A percentile compares a stretch with the other conserved stretches of the same genome.
These are phyloP conservation scores for Pogoniulus pusillus DNA, from an alignment of 2,797 vertebrate genomes.

Conservation along the genomic window DNA sequence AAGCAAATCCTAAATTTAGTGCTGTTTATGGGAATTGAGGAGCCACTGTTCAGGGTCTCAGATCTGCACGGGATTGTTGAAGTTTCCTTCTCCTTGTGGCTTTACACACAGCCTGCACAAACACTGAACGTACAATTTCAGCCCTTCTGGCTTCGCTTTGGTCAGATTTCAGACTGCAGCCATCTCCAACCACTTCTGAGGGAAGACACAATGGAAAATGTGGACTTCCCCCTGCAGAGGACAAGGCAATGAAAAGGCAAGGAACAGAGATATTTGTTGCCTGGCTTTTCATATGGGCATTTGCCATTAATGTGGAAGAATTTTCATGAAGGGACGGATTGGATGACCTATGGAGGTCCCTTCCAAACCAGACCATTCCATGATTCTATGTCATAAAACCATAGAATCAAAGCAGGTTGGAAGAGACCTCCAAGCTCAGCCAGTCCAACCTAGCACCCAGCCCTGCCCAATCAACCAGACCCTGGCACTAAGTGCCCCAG, in stretches of 20 bases:
- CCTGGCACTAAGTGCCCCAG: no score
- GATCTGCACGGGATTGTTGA: not conserved
- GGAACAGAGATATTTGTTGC: not conserved
- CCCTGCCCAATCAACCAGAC: no score
- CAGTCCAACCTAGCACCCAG: no score
- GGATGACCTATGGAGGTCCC: no score
- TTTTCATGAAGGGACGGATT: not conserved
- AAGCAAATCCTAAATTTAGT: slow-evolving; percentile 42
- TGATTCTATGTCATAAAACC: not conserved
- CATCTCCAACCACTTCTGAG: slow-evolving; percentile 68
- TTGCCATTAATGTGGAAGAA: not conserved
- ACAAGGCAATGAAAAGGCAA: slow-evolving; percentile 10
- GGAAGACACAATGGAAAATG: slow-evolving; percentile 61
- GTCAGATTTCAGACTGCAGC: slow-evolving; percentile 61
- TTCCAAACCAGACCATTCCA: no score
- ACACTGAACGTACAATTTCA: slow-evolving; percentile 47
- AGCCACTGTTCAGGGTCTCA: not conserved
- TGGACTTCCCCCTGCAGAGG: slow-evolving; percentile 52
- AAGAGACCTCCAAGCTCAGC: no score
- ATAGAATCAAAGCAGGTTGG: no score
- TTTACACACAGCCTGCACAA: slow-evolving; percentile 38
- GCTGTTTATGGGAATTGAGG: slow-evolving; percentile 15
- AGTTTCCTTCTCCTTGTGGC: slow-evolving; percentile 47
- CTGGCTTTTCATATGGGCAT: not conserved
- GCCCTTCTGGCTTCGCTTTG: slow-evolving; percentile 56